Conservation (phyloP, 1,140 invertebrate genomes). For the Hylaeus anthracinus region DNA sequence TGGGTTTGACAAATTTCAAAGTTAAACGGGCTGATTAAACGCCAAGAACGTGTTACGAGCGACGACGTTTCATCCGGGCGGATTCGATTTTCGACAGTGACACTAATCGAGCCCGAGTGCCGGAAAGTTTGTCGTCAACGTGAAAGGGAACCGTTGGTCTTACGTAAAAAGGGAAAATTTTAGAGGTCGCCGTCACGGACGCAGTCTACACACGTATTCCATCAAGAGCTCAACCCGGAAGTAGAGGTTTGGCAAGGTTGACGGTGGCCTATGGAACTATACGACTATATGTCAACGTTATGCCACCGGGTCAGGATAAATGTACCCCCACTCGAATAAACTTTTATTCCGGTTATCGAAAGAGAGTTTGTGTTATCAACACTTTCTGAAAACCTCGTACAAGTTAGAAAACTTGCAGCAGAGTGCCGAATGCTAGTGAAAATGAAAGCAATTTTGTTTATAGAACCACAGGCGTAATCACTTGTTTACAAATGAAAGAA, state of each 20-base stretch:
- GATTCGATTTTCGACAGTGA: constrained; percentile 39
- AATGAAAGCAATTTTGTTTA: too few relatives aligned
- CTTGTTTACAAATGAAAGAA: too few relatives aligned
- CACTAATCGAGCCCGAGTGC: constrained; percentile 18
- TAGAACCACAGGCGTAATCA: too few relatives aligned
- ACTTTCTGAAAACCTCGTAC: too few relatives aligned
- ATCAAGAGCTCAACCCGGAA: constrained; percentile 61
- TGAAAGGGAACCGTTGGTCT: constrained; percentile 28
- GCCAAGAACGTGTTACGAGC: background rate
- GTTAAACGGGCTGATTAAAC: constrained; percentile 1
- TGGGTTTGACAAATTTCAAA: background rate
- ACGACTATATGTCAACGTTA: constrained; percentile 38
- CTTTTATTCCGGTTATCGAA: constrained; percentile 48
- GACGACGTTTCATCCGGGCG: constrained; percentile 22
- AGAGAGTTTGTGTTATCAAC: constrained; percentile 48
- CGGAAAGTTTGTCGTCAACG: constrained; percentile 33
- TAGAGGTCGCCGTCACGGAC: background rate
- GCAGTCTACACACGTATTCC: constrained; percentile 68
- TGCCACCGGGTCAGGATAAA: constrained; percentile 59
- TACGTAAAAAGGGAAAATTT: constrained; percentile 51
- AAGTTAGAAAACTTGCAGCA: too few relatives aligned
- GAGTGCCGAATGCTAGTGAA: too few relatives aligned
- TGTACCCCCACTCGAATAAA: constrained; percentile 60
- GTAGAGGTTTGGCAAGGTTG: constrained; percentile 16
- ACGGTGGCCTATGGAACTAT: constrained; percentile 40